These are phyloP conservation scores for Drosophila paucipuncta DNA, from an alignment of 2,888 invertebrate genomes.

Conservation along the genomic window DNA sequence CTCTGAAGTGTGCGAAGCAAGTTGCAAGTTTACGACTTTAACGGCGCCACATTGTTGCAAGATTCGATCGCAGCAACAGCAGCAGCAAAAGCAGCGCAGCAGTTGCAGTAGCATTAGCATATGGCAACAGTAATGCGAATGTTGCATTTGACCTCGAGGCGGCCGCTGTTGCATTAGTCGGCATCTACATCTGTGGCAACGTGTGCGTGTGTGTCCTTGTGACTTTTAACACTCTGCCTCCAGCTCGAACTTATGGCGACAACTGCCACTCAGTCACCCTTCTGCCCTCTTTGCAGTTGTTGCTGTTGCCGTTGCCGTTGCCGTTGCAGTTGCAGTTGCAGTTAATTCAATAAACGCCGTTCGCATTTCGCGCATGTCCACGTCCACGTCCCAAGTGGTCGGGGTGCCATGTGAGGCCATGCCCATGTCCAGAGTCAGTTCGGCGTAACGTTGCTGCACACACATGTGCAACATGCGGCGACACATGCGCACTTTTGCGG, in stretches of 20 bases:
- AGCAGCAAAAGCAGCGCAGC: neutral
- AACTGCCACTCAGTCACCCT: conserved; percentile 56
- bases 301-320: conserved; percentile 26
- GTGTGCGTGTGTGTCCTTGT: conserved; percentile 72
- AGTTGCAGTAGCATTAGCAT: conserved; percentile 27
- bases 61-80: neutral
- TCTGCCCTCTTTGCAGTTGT: conserved; percentile 12
- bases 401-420: conserved; percentile 25
- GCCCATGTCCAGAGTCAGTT: conserved; percentile 52
- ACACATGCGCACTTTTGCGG: conserved; percentile 42
- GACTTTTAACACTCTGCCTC: conserved; percentile 75
- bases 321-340: conserved; percentile 27
- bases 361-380: conserved; percentile 67
- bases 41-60: conserved; percentile 75
- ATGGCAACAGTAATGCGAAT: conserved; percentile 46
- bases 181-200: conserved; percentile 33
- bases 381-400: conserved; percentile 11
- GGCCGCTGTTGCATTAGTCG: conserved; percentile 14
- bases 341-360: conserved; percentile 75
- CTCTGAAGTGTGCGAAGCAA: conserved; percentile 43
- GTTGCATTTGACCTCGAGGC: conserved; percentile 57
- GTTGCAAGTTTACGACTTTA: conserved; percentile 61
- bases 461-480: conserved; percentile 81
- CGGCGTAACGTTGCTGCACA: conserved; percentile 60
- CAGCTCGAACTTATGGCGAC: conserved; percentile 38